Percentiles rank a stretch among this genome's conserved stretches.
phyloP scores from a whole-genome alignment of 2,888 invertebrate species.

The Trachelus stipa region DNA sequence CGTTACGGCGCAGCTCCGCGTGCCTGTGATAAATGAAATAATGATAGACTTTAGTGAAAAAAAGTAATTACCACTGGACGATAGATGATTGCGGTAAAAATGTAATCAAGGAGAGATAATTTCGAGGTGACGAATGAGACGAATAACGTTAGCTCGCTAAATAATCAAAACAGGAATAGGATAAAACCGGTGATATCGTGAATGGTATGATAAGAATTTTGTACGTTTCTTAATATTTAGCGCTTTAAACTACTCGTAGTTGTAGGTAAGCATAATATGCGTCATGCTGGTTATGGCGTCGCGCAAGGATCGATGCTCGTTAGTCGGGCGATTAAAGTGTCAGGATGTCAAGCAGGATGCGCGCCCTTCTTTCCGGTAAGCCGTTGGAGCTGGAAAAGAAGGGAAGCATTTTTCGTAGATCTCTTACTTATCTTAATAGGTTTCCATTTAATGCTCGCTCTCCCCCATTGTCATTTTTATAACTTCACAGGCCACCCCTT shows the following conservation, averaged over 20 bases:
- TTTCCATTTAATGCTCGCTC: slow-evolving; percentile 13
- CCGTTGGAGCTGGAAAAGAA: slow-evolving; percentile 65
- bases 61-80: neutral
- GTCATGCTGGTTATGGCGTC: slow-evolving; percentile 33
- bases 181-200: neutral
- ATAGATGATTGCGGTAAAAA: neutral
- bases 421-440: neutral
- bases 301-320: slow-evolving; percentile 17
- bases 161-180: neutral
- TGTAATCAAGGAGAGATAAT: neutral
- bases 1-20: neutral
- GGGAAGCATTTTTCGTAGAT: neutral
- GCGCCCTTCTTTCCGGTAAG: slow-evolving; percentile 62
- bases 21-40: neutral
- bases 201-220: neutral
- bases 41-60: neutral
- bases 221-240: neutral
- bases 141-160: neutral
- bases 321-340: slow-evolving; percentile 27
- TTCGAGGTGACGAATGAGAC: neutral
- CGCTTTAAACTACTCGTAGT: neutral
- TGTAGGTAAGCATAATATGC: slow-evolving; percentile 16
- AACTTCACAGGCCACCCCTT: slow-evolving; percentile 58
- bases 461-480: slow-evolving; percentile 19
- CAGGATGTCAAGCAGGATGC: slow-evolving; percentile 59